Percentiles rank a stretch among this genome's conserved stretches.
These are phyloP conservation scores for Chydorus sphaericus DNA, from an alignment of 2,888 invertebrate species.

Conservation along the genomic window DNA sequence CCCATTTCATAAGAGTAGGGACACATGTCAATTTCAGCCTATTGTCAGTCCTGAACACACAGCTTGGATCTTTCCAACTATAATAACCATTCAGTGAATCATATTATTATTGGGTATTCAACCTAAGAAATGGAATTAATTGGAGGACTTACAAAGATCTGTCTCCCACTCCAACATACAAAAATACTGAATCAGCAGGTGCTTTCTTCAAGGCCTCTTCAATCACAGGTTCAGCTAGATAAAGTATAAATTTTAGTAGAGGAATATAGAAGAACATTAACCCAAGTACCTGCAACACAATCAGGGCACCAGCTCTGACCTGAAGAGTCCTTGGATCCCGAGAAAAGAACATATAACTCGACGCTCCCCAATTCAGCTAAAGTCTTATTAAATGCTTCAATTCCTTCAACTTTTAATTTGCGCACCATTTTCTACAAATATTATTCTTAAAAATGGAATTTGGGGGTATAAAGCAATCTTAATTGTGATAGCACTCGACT, in stretches of 20 bases:
- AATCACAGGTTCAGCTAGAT: conserved; percentile 61
- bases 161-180: conserved; percentile 64
- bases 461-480: too few relatives aligned
- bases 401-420: conserved; percentile 39
- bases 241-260: conserved; percentile 17
- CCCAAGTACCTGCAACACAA: conserved; percentile 56
- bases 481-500: too few relatives aligned
- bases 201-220: conserved; percentile 45
- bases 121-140: conserved; percentile 15
- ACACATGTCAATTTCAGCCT: conserved; percentile 56
- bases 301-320: conserved; percentile 73
- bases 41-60: conserved; percentile 63
- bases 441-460: too few relatives aligned
- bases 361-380: conserved; percentile 35
- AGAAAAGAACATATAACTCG: conserved; percentile 44
- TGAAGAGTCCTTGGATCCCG: conserved; percentile 43
- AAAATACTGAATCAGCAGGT: conserved; percentile 47
- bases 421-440: conserved; percentile 33
- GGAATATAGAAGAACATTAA: neutral
- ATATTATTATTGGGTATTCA: neutral
- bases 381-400: conserved; percentile 43
- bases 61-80: conserved; percentile 71
- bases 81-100: conserved; percentile 10
- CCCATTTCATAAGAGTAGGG: conserved; percentile 68
- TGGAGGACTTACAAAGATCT: conserved; percentile 47